Base-by-base conservation (phyloP, 2,888 invertebrate species). In the Palloptera scutellata region DNA sequence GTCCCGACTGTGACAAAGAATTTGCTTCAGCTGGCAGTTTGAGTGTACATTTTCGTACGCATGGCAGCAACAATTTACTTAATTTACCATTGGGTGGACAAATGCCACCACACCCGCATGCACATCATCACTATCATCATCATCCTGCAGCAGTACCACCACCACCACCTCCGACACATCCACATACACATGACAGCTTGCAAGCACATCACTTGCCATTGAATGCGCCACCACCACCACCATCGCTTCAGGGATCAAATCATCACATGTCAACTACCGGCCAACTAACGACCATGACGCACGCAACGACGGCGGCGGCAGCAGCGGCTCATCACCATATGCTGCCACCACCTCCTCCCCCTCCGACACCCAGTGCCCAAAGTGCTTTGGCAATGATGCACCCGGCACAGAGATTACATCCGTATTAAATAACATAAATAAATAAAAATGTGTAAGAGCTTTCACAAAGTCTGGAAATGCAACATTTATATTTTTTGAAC, bases 1-100 rank as follows among this genome's bases (percentile, higher is more conserved):
- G 85, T 69, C 83, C 84, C 0, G 84, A 85, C 60, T 85, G 85
- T 71, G 82, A 82, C 72, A 84, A 84, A 64, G 82, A 83, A 8
- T 85, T 84, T 64, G 78, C 82, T 42, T 79, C 84, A 1, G 81
- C 84, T 0, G 78, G 81, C 41, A 81, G 79, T 65, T 75, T 85
- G 12, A 84, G 81, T 58, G 70, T 82, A 1, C 85, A 85, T 72
- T 84, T 84, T 64, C 84, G 85, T 12, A 81, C 81, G 2, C 84
- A 85, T 70, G 81, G 79, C 0, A 79, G 76, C 48, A 79, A 75
- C 68, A 78, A 76, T 70, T 68, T 81, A 10, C 70, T 83, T 1
- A 77, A 76, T 59, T 70, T 82, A 13, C 82, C 83, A 0, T 67
- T 82, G 45, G 71, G 71, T 1, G 63, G 62, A 9, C 70, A 76